Base-by-base conservation (phyloP, 2,888 invertebrate genomes). In the Brachyptera putata region DNA sequence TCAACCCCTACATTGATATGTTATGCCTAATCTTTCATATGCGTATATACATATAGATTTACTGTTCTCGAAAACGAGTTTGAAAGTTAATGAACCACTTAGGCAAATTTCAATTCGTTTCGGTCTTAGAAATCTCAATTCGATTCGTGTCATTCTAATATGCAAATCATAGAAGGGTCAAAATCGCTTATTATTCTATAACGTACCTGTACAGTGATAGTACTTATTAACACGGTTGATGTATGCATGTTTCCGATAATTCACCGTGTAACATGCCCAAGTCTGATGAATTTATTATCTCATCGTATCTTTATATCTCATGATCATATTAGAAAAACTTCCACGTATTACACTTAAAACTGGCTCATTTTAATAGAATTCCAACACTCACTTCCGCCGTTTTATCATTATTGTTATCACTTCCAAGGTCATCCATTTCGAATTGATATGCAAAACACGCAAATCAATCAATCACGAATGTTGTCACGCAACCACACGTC, bases 71-170 rank as follows among this genome's bases (percentile, higher is more conserved):
- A 11, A 30, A 30, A 53, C 53, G 34, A 36, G 53, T 53, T 53
- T 36, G 16, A 18, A 34, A 53, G 21, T 22, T 53, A 34, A 53
- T 30, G 53, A 36, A 53, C 36, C 36, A 53, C 53, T 53, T 53
- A 53, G 53, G 53, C 36, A 53, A 36, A 53, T 36, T 53, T 16
- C 53, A 34, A 53, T 53, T 53, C 36, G 53, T 2, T 53, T 4
- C 53, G 36, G 34, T 53, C 36, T 13, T 53, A 53, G 53, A 53
- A 53, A 53, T 18, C 34, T 53, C 53, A 41, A 56, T 56, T 56
- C 41, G 41, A 14, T 41, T 24, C 30, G 46, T 41, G 26, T 56
- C 46, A 56, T 46, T 41, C 24, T 5, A 26, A 26, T 43, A 46
- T 39, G 43, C 46, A 56, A 41, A 43, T 56, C 18, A 11, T 11